Base-by-base conservation (phyloP, 2,888 invertebrate species). In the Syrphus vitripennis region DNA sequence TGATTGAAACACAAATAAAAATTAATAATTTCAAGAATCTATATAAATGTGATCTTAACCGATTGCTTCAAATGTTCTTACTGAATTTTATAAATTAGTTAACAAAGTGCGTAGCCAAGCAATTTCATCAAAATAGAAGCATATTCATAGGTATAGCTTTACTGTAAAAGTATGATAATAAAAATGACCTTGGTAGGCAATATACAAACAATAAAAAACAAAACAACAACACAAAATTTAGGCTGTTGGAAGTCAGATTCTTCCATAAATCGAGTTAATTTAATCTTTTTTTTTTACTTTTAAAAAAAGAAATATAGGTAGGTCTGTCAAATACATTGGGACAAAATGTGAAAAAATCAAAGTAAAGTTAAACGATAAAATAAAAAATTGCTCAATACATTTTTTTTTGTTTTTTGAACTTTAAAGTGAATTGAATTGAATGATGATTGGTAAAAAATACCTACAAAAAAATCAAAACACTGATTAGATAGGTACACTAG, bases 161-260 rank as follows among this genome's bases (percentile, higher is more conserved):
- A 3, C 9, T 29, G 16, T 16, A 29, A 42, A 59, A 65, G 59
- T 55, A 63, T 55, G 70, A 63, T 61, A 59, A 40, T 40, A 75
- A 48, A 67, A 45, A 40, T 71, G 84, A 69, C 84, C 84, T 84
- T 84, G 81, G 48, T 72, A 72, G 14, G 24, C 72, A 81, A 80
- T 84, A 65, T 50, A 29, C 48, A 24, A 21, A 48, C 48, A 71
- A 83, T 21, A 59, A 48, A 19, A 21, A 16, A 24, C 14, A 34
- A 63, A 63, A 19, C 48, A 48, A 50, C 29, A 69, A 78, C 5
- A 65, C 19, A 21, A 50, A 31, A 74, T 61, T 45, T 24, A 14
- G 19, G 34, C 34, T n/a, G n/a, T n/a, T n/a, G 6, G 34, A 14
- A 65, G 55, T 61, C 40, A 42, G 37, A 45, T 34, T 55, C 59